Evolutionary conservation across 2,797 vertebrate species (phyloP), one percentile per base, ranked within the genome.

Genomic region (Staurois parvus): DNA sequence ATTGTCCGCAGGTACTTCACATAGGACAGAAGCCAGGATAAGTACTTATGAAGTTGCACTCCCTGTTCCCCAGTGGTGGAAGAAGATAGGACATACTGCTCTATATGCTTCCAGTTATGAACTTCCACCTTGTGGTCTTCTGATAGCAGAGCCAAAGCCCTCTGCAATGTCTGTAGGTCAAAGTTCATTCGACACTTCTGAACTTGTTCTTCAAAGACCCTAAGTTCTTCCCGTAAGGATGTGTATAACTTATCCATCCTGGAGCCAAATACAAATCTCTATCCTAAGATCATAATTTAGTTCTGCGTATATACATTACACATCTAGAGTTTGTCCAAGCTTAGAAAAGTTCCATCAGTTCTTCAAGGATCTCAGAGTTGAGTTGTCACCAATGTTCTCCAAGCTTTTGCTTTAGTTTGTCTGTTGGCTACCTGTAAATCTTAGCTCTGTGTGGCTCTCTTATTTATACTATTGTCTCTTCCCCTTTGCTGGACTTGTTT

Each of bases 21-120:
- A 7, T 92, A 92, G 21, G 86, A 87, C 78, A 79, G 29, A 45
- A 93, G 80, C 88, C 92, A 91, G 68, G 83, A 81, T 12, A 92
- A 0, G 0, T 90, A 93, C 29, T 52, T 68, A 7, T 77, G 21
- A 75, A 89, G 0, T 0, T 86, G 21, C 0, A 13, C 32, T 52
- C 83, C 89, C 59, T 26, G 24, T 0, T 1, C 76, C 1, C 84
- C 8, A 0, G 59, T 2, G 59, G 1, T 21, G 30, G 0, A 0
- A 24, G 73, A 80, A 17, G n/a, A 72, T 5, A 87, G 76, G 17
- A 64, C 2, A 0, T 91, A 85, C 0, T 28, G 68, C 76, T 88
- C 69, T 37, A 91, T 52, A 15, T 89, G 83, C 67, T 90, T 70
- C 66, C 90, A 88, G 77, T 86, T 91, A 76, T 90, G 87, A 78